A percentile compares a stretch with the other conserved stretches of the same genome.
These are phyloP conservation scores for Myripristis jacobus DNA, from an alignment of 2,797 vertebrate species.

Conservation along the genomic window DNA sequence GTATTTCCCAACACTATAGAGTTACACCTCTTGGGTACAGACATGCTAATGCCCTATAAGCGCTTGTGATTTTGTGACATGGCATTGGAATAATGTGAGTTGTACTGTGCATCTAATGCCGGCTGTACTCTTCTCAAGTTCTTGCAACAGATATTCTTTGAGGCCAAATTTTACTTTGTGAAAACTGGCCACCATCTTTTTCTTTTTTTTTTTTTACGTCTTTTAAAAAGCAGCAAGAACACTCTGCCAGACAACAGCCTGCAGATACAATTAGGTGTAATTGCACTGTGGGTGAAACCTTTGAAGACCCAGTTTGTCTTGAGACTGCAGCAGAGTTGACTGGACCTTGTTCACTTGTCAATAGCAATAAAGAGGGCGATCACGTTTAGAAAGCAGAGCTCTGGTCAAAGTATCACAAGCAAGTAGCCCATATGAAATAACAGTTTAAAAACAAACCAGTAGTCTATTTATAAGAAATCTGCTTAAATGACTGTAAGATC, in stretches of 20 bases:
- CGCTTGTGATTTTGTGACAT: slow-evolving; percentile 44
- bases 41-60: slow-evolving; percentile 54
- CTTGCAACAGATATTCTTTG: slow-evolving; percentile 15
- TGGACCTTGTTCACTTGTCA: slow-evolving; percentile 86
- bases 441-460: neutral
- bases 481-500: neutral
- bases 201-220: slow-evolving; percentile 10
- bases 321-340: slow-evolving; percentile 81
- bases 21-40: slow-evolving; percentile 71
- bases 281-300: slow-evolving; percentile 83
- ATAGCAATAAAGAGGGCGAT: slow-evolving; percentile 81
- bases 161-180: slow-evolving; percentile 53
- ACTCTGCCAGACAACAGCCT: slow-evolving; percentile 61
- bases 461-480: neutral
- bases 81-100: slow-evolving; percentile 30
- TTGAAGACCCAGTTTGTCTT: slow-evolving; percentile 85
- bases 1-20: slow-evolving; percentile 73
- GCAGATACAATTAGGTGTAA: slow-evolving; percentile 80
- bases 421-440: neutral
- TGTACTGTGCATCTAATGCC: neutral
- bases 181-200: slow-evolving; percentile 61
- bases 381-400: slow-evolving; percentile 84
- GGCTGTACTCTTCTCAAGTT: slow-evolving; percentile 7
- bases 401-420: slow-evolving; percentile 38
- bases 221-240: slow-evolving; percentile 17